Base-by-base conservation (phyloP, 2,113 vertebrate genomes). In the Apus apus region DNA sequence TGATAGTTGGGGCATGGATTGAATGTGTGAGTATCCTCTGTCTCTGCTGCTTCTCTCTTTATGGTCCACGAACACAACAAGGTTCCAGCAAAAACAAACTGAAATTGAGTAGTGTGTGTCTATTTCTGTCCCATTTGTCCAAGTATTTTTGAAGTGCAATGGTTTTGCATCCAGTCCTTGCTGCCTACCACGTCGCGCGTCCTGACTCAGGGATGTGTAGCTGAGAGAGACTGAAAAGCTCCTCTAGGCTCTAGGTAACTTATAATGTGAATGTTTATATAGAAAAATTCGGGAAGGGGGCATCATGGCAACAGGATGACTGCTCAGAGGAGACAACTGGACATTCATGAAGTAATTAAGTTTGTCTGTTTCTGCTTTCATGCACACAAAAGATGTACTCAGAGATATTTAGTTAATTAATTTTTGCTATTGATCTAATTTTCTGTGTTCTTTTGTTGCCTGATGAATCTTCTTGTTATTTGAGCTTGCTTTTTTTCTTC, bases 381-480 rank as follows among this genome's bases (percentile, higher is more conserved):
- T 82, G 84, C 77, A 93, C 64, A 83, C 81, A 89, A 84, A 88
- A 89, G 89, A 87, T 80, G 61, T 78, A 91, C 77, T 97, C 81
- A 85, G 70, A 84, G 92, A 92, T 89, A 97, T 94, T 96, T 79
- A 82, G 68, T 95, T 85, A 81, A 80, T 95, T 97, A 83, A 86
- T 93, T 94, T 96, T 97, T 94, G n/a, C 80, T 89, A 56, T 96
- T 97, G 84, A 38, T 71, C 56, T 94, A 73, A 81, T 94, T 89
- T 97, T 93, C 79, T 57, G 15, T 83, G 43, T 95, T 89, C 70
- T 36, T 94, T 53, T 86, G 91, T 96, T 95, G 62, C 67, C 71
- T 85, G 90, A 97, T 96, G 85, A 95, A 84, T 77, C 87, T 90
- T 94, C 68, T 93, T 97, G 85, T 96, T 97, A 91, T 96, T 95